A percentile compares a stretch with the other conserved stretches of the same genome.
phyloP scores from a whole-genome alignment of 2,888 invertebrate species.

The Lithosia quadra region DNA sequence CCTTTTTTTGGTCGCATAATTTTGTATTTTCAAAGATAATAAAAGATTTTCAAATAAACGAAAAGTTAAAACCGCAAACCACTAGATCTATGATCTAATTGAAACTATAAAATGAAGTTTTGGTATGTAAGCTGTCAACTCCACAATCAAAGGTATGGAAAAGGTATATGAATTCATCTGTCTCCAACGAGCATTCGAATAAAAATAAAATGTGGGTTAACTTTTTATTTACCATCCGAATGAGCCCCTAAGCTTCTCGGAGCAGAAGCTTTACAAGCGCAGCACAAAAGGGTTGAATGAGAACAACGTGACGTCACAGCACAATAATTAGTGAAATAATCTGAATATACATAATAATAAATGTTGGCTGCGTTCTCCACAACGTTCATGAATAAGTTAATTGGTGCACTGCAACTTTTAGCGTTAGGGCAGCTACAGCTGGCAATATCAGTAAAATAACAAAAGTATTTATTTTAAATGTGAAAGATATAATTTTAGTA shows the following conservation, averaged over 20 bases:
- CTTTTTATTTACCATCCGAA: not conserved
- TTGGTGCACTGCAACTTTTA: slow-evolving; percentile 63
- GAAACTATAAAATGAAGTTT: not conserved
- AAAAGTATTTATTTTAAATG: not conserved
- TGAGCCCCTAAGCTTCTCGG: not conserved
- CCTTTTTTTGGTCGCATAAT: too few relatives aligned
- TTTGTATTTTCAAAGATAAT: too few relatives aligned
- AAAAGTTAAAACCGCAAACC: too few relatives aligned
- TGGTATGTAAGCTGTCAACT: not conserved
- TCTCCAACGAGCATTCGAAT: slow-evolving; percentile 2
- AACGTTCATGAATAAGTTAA: slow-evolving; percentile 80
- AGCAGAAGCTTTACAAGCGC: slow-evolving; percentile 13
- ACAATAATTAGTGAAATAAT: slow-evolving; percentile 49
- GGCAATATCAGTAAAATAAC: not conserved
- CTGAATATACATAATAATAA: slow-evolving; percentile 44
- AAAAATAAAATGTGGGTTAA: slow-evolving; percentile 1
- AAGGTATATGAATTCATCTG: not conserved
- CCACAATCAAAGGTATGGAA: not conserved
- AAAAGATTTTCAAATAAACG: too few relatives aligned
- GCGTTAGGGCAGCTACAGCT: slow-evolving; percentile 37
- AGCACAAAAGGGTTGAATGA: slow-evolving; percentile 3
- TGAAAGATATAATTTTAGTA: not conserved
- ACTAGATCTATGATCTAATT: too few relatives aligned
- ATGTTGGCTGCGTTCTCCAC: slow-evolving; percentile 51
- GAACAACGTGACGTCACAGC: slow-evolving; percentile 18